Evolutionary conservation across 1,140 invertebrate species (phyloP), one percentile per base, ranked within the genome.

Genomic region (Sarcophaga bullata): DNA sequence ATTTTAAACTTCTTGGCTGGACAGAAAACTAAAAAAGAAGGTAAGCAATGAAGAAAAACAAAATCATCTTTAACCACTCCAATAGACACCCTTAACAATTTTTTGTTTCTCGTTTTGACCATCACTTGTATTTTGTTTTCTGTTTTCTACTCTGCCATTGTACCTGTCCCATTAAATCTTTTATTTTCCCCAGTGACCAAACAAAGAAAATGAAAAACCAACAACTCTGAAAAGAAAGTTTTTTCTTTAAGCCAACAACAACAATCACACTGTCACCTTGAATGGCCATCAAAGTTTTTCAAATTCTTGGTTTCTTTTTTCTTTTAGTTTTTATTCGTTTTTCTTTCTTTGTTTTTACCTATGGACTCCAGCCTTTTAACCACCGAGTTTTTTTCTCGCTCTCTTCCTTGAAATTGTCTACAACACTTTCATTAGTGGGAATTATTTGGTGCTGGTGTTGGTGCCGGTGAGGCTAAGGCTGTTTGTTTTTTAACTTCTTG

Each of bases 111-210:
- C 62, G 17, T 68, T 68, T 68, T 68, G 25, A 37, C 25, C 25
- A 37, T 37, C 25, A 37, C 19, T 68, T 17, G 8, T 68, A 19
- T 19, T 52, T 37, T 73, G n/a, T 48, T 76, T 49, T 17, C 15
- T 48, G 8, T 48, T n/a, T 47, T 37, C 25, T 37, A 4, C 17
- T 37, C 25, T 37, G 25, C 17, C 47, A 76, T 76, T 48, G 46
- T 76, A 76, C 73, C 73, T 76, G 73, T 76, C 73, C 37, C 46
- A 76, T 76, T 76, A 76, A 76, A 76, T 76, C 46, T 48, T 76
- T 46, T 48, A 17, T 76, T 76, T 48, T 48, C 46, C 47, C 73
- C 15, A 17, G 46, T 48, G 73, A 48, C 73, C 73, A 62, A 15
- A 62, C 19, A 62, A 37, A 48, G 47, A 47, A 48, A 76, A 15